A percentile compares a stretch with the other conserved stretches of the same genome.
phyloP scores from a whole-genome alignment of 2,888 invertebrate genomes.

The Arge pagana region DNA sequence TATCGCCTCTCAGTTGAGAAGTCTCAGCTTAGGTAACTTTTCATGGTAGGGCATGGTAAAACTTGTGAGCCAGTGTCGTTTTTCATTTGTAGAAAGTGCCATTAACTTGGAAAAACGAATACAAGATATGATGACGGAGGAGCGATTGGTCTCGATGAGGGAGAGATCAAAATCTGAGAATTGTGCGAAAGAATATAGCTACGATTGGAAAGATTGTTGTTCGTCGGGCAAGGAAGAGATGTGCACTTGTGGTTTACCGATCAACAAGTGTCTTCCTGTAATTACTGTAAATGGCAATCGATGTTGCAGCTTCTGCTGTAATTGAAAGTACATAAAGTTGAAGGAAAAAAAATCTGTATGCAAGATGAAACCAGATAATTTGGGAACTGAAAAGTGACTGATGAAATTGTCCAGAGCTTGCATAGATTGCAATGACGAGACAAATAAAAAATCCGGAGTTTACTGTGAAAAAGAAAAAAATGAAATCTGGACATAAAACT shows the following conservation, averaged over 20 bases:
- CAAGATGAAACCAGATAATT: neutral
- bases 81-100: neutral
- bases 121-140: slow-evolving; percentile 21
- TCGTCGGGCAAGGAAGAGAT: slow-evolving; percentile 3
- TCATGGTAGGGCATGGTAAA: no score
- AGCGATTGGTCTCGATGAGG: slow-evolving; percentile 11
- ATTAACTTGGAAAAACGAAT: slow-evolving; percentile 22
- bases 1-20: slow-evolving; percentile 11
- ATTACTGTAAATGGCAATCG: slow-evolving; percentile 3
- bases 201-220: slow-evolving; percentile 17
- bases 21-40: slow-evolving; percentile 13
- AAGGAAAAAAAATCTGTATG: neutral
- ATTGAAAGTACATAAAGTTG: slow-evolving; percentile 8
- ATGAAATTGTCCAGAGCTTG: no score
- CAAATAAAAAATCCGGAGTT: no score
- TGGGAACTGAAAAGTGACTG: no score
- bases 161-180: neutral
- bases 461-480: no score
- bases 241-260: slow-evolving; percentile 20
- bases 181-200: slow-evolving; percentile 3
- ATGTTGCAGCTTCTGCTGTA: slow-evolving; percentile 14
- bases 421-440: no score
- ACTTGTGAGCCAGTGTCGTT: no score
- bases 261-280: slow-evolving; percentile 16
- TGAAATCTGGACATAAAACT: no score